These are phyloP conservation scores for Nyctibius bracteatus DNA, from an alignment of 2,113 vertebrate genomes.

Conservation along the genomic window DNA sequence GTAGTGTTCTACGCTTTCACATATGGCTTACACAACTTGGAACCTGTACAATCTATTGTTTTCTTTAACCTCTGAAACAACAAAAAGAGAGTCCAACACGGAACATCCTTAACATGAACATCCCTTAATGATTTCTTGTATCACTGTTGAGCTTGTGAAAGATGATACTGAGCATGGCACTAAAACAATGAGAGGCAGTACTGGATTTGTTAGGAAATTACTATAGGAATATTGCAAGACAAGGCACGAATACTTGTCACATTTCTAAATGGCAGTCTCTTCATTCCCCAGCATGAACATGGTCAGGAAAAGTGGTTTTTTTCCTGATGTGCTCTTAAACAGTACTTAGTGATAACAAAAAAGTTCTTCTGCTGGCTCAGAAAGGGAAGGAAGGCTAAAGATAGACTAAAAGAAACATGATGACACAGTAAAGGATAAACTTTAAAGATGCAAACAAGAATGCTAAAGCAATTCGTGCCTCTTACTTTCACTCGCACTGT, in stretches of 20 bases:
- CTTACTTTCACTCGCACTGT: not conserved
- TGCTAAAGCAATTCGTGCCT: not conserved
- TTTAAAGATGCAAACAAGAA: not conserved
- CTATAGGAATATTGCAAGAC: not conserved
- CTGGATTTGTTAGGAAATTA: not conserved
- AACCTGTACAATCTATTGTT: accelerated
- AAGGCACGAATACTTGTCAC: not conserved
- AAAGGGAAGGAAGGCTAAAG: not conserved
- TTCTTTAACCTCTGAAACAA: not conserved
- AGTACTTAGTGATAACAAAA: not conserved
- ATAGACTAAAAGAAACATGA: not conserved
- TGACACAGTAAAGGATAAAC: not conserved
- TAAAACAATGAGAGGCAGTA: not conserved
- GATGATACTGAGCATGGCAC: not conserved
- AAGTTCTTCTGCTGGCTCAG: not conserved
- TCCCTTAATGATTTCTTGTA: not conserved
- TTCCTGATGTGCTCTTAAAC: not conserved
- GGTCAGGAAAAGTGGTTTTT: not conserved
- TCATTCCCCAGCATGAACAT: not conserved
- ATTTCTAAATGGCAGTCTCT: not conserved
- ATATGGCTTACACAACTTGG: not conserved
- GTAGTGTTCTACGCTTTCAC: not conserved
- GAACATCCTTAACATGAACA: not conserved
- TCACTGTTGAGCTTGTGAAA: not conserved
- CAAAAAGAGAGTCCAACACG: not conserved